Evolutionary conservation across 1,140 invertebrate species (phyloP), one percentile per base, ranked within the genome.

Genomic region (Drosophila ercepeae): DNA sequence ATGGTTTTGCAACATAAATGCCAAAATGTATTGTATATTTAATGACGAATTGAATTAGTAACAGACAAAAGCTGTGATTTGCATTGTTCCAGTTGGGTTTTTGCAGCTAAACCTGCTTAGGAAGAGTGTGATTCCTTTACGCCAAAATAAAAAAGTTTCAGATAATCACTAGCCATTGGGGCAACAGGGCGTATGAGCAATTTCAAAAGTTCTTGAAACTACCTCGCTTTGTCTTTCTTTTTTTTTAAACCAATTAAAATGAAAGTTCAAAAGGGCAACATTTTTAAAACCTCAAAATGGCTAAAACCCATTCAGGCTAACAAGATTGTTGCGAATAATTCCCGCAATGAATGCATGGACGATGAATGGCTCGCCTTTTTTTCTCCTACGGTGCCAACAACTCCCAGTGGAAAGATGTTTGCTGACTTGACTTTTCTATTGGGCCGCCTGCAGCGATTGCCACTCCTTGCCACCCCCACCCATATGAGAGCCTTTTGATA

Each of bases 401-500:
- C 36, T 36, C 64, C 64, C 46, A 14, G 21, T 44, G 63, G 60
- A 52, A 16, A 34, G 21, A 34, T 67, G 16, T 44, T 9, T 67
- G 61, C 64, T 67, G 64, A 68, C 27, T 68, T 53, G 48, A n/a
- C 60, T 67, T 53, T 67, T 36, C 27, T 53, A 53, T 67, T 53
- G 34, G 39, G 61, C 11, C 21, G 46, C 64, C 64, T 68, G 46
- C 64, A 68, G 64, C 64, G 18, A 41, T 4, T 21, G 42, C 36
- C 63, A 18, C 46, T 25, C 63, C 46, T 14, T 2, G 6, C 18
- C 45, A 6, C 59, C 23, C 1, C n/a, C 23, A 14, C 45, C 14
- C 46, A 18, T n/a, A 18, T 27, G 63, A 57, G 64, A 57, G 51
- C 27, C 72, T 79, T 76, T 79, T 84, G 61, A 84, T 86, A 86